phyloP scores from a whole-genome alignment of 2,888 invertebrate genomes.

The Creontiades dilutus region DNA sequence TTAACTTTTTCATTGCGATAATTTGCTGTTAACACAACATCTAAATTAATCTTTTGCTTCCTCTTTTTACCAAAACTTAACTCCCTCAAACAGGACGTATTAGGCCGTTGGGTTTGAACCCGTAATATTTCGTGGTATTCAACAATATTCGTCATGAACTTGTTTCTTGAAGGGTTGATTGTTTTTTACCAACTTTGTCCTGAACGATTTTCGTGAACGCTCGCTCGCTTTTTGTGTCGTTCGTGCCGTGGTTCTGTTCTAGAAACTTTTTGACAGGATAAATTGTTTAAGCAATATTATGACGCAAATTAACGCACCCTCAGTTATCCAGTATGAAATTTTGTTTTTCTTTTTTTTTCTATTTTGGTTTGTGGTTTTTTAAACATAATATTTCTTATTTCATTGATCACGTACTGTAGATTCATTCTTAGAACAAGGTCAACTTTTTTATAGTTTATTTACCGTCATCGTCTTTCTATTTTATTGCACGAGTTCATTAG shows the following conservation, averaged over 20 bases:
- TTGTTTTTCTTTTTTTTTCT: constrained; percentile 63
- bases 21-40: too few species aligned
- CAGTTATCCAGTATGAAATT: constrained; percentile 65
- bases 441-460: neutral
- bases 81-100: neutral
- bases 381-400: constrained; percentile 5
- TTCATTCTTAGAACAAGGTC: neutral
- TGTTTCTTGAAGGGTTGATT: neutral
- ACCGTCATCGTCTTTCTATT: constrained; percentile 14
- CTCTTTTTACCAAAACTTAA: constrained; percentile 26
- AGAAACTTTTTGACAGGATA: constrained; percentile 8
- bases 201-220: neutral
- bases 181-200: constrained; percentile 12
- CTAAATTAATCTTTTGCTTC: neutral
- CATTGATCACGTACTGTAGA: neutral
- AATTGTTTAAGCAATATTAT: constrained; percentile 53
- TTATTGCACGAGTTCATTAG: constrained; percentile 33
- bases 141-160: neutral
- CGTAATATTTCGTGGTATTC: neutral
- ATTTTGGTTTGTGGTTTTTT: constrained; percentile 58
- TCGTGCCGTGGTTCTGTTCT: neutral
- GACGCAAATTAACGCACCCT: constrained; percentile 74
- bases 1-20: too few species aligned
- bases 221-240: constrained; percentile 35
- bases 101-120: neutral